Evolutionary conservation across 2,113 vertebrate species (phyloP).

Genomic region (Oryctolagus cuniculus): DNA sequence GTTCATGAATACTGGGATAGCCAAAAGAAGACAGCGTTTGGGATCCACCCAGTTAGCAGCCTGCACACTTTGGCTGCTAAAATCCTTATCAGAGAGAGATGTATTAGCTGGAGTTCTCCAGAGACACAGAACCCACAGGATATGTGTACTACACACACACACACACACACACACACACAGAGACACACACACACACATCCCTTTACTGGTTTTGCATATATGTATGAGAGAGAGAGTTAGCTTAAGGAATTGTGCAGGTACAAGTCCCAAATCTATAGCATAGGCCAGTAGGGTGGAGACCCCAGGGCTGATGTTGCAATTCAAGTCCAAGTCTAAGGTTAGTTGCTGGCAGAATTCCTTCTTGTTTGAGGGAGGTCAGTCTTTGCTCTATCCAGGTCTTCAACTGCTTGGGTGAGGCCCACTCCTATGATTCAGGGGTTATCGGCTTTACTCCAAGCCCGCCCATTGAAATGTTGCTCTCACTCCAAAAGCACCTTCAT

Average conservation of each 20-base stretch:
- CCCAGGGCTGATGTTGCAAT: background rate
- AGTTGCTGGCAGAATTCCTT: background rate
- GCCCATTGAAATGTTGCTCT: background rate
- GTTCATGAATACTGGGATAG: background rate
- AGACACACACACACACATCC: background rate
- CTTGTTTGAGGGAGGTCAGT: background rate
- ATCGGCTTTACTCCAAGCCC: background rate
- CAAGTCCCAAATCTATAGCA: background rate
- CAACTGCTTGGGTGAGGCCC: background rate
- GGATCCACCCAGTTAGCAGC: background rate
- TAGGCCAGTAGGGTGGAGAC: background rate
- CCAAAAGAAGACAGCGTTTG: background rate
- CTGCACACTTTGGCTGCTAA: background rate
- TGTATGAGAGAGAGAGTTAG: background rate
- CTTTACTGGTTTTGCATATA: background rate
- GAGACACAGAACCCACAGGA: background rate
- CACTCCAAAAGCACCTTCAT: background rate
- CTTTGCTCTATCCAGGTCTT: background rate
- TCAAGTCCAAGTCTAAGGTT: background rate
- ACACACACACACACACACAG: no score
- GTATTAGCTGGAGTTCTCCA: background rate
- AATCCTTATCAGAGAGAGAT: background rate
- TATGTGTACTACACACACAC: background rate
- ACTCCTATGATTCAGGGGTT: no score
- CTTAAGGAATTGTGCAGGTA: background rate